Evolutionary conservation across 2,797 vertebrate species (phyloP).

Genomic region (Notamacropus eugenii): DNA sequence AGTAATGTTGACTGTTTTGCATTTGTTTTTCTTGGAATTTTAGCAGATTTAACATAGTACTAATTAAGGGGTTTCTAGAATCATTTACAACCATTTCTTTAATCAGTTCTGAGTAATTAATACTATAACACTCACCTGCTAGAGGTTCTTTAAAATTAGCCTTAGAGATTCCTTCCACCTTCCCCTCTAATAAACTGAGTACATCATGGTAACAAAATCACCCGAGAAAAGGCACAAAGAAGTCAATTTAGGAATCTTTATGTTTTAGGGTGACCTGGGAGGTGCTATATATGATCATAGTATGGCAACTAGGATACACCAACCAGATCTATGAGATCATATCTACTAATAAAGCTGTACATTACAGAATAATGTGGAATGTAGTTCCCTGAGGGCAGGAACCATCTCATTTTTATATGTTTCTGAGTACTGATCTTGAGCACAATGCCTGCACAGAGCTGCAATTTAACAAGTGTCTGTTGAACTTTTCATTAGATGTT

Average conservation of each 20-base stretch:
- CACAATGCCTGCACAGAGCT: not conserved
- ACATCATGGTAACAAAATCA: not conserved
- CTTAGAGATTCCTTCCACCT: not conserved
- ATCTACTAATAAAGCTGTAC: not conserved
- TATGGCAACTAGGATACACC: not conserved
- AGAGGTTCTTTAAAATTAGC: not conserved
- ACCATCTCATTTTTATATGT: not conserved
- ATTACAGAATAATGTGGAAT: not conserved
- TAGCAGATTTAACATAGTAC: constrained; percentile 2
- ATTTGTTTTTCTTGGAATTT: constrained; percentile 39
- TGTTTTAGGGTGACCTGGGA: not conserved
- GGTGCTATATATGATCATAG: not conserved
- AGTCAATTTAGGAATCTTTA: not conserved
- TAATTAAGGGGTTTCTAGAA: not conserved
- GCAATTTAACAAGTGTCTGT: not conserved
- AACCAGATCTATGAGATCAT: not conserved
- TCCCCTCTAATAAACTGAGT: not conserved
- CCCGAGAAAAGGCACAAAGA: not conserved
- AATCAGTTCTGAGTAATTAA: not conserved
- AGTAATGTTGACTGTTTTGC: constrained; percentile 36
- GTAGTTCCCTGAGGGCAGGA: not conserved
- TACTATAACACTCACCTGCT: not conserved
- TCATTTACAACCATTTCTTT: not conserved
- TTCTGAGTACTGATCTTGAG: not conserved
- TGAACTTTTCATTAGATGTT: not conserved